Evolutionary conservation across 2,888 invertebrate genomes (phyloP).

Genomic region (Ophraella communa): DNA sequence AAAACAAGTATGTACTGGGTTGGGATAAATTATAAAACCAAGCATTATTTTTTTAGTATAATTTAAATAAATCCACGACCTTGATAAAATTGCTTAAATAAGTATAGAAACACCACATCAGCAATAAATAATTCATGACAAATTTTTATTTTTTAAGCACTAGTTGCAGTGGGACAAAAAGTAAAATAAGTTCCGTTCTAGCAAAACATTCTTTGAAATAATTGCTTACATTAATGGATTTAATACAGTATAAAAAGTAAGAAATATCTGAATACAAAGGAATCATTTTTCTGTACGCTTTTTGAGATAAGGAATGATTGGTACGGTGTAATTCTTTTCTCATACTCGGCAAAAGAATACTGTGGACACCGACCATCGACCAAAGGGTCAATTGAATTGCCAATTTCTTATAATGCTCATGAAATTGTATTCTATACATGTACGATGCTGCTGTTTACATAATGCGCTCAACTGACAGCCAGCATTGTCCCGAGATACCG

Average conservation of each 20-base stretch:
- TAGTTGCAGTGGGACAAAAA: constrained; percentile 1
- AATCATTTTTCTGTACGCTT: constrained; percentile 44
- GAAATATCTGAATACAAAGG: constrained; percentile 46
- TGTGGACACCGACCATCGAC: constrained; percentile 40
- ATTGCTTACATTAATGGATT: constrained; percentile 45
- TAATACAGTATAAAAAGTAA: constrained; percentile 28
- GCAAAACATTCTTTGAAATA: constrained; percentile 26
- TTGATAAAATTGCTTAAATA: too few relatives aligned
- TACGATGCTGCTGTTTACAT: constrained; percentile 53
- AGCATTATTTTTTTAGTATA: too few relatives aligned
- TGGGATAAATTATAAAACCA: too few relatives aligned
- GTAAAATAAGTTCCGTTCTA: constrained; percentile 1
- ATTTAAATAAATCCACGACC: too few relatives aligned
- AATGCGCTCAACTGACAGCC: constrained; percentile 49
- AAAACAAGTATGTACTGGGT: too few relatives aligned
- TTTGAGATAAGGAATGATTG: constrained; percentile 49
- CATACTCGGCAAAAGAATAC: constrained; percentile 42
- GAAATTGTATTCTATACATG: constrained; percentile 54
- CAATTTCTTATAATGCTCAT: constrained; percentile 53
- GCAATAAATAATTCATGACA: background rate
- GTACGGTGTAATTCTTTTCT: constrained; percentile 46
- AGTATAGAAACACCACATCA: too few relatives aligned
- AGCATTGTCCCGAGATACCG: constrained; percentile 35
- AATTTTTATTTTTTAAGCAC: background rate
- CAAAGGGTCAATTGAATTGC: constrained; percentile 54